phyloP scores from a whole-genome alignment of 2,113 vertebrate genomes.

The Formicarius rufipectus region DNA sequence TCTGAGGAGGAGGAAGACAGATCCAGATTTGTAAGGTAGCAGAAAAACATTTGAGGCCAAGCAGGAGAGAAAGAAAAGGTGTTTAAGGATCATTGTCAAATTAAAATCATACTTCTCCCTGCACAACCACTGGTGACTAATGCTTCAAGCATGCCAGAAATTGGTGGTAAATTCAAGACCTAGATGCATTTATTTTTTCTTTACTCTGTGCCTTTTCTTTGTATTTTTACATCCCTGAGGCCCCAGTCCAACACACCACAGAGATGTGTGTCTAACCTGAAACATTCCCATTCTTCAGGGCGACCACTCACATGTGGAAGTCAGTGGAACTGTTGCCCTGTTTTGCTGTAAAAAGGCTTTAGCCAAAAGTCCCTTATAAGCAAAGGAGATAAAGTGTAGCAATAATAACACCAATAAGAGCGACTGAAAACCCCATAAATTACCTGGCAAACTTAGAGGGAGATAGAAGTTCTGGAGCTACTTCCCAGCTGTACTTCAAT shows the following conservation, averaged over 20 bases:
- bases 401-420: constrained; percentile 25
- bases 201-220: background rate
- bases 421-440: background rate
- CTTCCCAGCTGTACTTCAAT: constrained; percentile 18
- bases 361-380: background rate
- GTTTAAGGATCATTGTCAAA: constrained; percentile 24
- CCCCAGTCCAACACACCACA: background rate
- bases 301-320: background rate
- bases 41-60: background rate
- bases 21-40: constrained; percentile 37
- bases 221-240: background rate
- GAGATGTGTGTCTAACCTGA: background rate
- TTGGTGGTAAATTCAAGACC: background rate
- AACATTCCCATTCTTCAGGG: background rate
- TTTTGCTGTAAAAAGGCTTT: background rate
- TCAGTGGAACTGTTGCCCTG: background rate
- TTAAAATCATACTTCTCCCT: constrained; percentile 35
- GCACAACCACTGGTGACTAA: background rate
- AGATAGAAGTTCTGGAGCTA: constrained; percentile 18
- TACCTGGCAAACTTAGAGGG: constrained; percentile 4
- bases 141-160: background rate
- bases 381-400: background rate
- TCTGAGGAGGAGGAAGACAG: constrained; percentile 1
- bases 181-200: background rate
- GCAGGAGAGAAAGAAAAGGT: constrained; percentile 3